Conservation (phyloP, 2,888 invertebrate genomes). For the Eupeodes latifasciatus region DNA sequence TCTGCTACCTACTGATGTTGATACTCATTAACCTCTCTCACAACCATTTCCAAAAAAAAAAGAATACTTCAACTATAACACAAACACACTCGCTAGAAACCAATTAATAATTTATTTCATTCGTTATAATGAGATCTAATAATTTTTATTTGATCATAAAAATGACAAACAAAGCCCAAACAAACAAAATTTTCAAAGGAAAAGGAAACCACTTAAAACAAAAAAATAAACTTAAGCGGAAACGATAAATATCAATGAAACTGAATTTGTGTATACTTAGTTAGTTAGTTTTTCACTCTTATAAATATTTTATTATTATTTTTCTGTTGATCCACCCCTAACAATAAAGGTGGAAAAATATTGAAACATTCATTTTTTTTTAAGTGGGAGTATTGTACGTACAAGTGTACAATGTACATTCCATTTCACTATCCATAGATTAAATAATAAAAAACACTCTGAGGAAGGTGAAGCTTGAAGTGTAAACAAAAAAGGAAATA, state of each 20-base stretch:
- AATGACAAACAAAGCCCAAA: slow-evolving; percentile 26
- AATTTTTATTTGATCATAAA: slow-evolving; percentile 35
- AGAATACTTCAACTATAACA: not conserved
- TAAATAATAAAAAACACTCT: slow-evolving; percentile 7
- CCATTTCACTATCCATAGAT: slow-evolving; percentile 7
- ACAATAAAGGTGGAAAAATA: slow-evolving; percentile 31
- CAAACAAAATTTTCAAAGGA: slow-evolving; percentile 33
- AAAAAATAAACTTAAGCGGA: slow-evolving; percentile 23
- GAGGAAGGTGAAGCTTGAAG: slow-evolving; percentile 34
- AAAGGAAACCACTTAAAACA: slow-evolving; percentile 33
- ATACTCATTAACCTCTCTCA: not conserved
- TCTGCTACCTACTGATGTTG: not conserved
- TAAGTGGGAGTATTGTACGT: not conserved
- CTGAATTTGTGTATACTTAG: not conserved
- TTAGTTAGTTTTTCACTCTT: slow-evolving; percentile 21
- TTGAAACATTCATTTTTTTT: slow-evolving; percentile 14
- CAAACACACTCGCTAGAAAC: not conserved
- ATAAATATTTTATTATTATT: not conserved
- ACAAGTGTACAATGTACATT: not conserved
- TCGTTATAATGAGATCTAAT: slow-evolving; percentile 11
- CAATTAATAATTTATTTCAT: slow-evolving; percentile 29
- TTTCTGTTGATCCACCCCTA: not conserved
- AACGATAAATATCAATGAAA: slow-evolving; percentile 41
- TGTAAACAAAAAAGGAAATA: slow-evolving; percentile 46
- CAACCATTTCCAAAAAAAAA: not conserved